Percentiles rank a stretch among this genome's conserved stretches.
These are phyloP conservation scores for Mus minutoides DNA, from an alignment of 2,797 vertebrate genomes.

Conservation along the genomic window DNA sequence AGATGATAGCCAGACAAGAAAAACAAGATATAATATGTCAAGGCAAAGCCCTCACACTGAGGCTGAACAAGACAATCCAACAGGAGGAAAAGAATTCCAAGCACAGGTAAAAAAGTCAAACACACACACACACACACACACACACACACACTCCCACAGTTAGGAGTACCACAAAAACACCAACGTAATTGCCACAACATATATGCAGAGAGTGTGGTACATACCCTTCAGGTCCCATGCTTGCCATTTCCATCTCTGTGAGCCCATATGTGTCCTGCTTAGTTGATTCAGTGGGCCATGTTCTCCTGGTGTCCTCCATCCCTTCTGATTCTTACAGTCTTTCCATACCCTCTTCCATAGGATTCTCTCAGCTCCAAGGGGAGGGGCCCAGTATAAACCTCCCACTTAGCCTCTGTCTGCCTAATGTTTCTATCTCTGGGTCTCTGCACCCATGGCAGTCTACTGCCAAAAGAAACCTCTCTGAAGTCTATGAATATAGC, in stretches of 20 bases:
- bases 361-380: not conserved
- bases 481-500: not conserved
- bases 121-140: too few species aligned
- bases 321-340: not conserved
- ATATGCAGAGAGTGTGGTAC: not conserved
- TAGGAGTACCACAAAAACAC: not conserved
- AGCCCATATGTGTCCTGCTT: not conserved
- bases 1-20: not conserved
- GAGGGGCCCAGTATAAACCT: not conserved
- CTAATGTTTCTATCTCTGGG: not conserved
- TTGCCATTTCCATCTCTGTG: not conserved
- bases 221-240: not conserved
- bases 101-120: not conserved
- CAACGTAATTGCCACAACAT: not conserved
- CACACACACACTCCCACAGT: not conserved
- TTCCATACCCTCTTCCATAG: too few species aligned
- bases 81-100: not conserved
- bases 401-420: not conserved
- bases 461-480: not conserved
- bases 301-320: not conserved
- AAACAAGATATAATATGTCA: not conserved
- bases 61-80: not conserved
- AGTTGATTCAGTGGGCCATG: not conserved
- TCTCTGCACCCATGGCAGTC: not conserved
- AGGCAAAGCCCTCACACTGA: not conserved